Percentiles rank a stretch among this genome's conserved stretches.
Conservation (phyloP, 37 sponge, comb jelly and placozoan genomes). For the Chondrosia reniformis region DNA sequence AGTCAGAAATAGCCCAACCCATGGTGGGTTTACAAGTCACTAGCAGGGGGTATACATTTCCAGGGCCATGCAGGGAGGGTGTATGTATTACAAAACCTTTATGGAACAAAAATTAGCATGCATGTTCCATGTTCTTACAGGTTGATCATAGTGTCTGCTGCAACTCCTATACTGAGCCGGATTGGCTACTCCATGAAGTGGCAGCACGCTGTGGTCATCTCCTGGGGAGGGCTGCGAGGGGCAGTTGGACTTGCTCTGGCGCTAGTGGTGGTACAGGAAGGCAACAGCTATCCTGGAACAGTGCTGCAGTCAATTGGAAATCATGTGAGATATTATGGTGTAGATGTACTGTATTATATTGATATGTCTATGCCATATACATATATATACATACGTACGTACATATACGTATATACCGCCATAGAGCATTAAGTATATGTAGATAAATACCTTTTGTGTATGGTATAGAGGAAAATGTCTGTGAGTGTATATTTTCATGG, state of each 20-base stretch:
- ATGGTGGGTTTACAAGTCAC: too few species aligned
- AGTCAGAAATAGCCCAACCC: too few species aligned
- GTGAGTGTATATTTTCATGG: neutral
- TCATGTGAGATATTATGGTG: conserved; percentile 42
- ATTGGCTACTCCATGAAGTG: conserved; percentile 74
- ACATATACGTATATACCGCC: neutral
- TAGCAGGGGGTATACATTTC: too few species aligned
- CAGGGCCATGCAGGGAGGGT: too few species aligned
- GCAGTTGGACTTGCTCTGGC: conserved; percentile 90
- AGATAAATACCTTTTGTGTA: too few species aligned
- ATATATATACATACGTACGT: conserved; percentile 2
- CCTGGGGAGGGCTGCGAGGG: conserved; percentile 92
- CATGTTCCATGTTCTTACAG: too few species aligned
- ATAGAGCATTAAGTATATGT: too few species aligned
- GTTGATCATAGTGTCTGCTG: conserved; percentile 34
- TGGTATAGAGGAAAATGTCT: too few species aligned
- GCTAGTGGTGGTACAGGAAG: conserved; percentile 70
- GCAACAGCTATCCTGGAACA: conserved; percentile 29
- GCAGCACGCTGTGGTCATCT: conserved; percentile 64
- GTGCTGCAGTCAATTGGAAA: conserved; percentile 49
- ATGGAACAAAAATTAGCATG: too few species aligned
- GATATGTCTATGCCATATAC: neutral
- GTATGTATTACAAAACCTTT: too few species aligned
- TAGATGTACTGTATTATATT: neutral
- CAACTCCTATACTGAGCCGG: conserved; percentile 62